A percentile compares a stretch with the other conserved stretches of the same genome.
These are phyloP conservation scores for Globodera rostochiensis DNA, from an alignment of 1,140 invertebrate species.

Conservation along the genomic window DNA sequence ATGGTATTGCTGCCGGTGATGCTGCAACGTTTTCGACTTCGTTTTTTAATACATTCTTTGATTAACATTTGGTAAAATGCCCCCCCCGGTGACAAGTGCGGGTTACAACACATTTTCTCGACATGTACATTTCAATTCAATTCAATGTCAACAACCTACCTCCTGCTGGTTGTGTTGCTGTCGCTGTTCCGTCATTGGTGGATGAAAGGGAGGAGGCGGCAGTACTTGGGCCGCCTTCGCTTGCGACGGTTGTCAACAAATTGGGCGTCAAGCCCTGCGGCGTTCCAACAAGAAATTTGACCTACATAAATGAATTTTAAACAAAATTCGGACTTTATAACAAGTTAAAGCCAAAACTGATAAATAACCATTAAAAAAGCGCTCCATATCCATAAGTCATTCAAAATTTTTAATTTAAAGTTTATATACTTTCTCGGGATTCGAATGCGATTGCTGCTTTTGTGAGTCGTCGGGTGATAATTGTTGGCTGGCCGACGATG, in stretches of 20 bases:
- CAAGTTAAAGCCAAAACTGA: too few species aligned
- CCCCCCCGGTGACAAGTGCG: not conserved
- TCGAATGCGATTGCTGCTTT: not conserved
- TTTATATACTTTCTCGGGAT: not conserved
- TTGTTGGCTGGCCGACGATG: not conserved
- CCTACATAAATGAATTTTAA: not conserved
- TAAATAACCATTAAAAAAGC: too few species aligned
- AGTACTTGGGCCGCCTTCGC: not conserved
- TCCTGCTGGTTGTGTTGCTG: constrained; percentile 1
- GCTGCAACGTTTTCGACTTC: too few species aligned
- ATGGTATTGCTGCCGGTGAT: not conserved
- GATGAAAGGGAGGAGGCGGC: not conserved
- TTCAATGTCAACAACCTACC: not conserved
- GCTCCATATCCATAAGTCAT: not conserved
- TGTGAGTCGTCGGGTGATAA: not conserved
- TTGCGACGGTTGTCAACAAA: not conserved
- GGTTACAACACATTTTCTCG: not conserved
- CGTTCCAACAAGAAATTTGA: constrained; percentile 26
- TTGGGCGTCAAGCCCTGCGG: constrained; percentile 8
- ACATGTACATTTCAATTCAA: too few species aligned
- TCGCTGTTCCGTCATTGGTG: not conserved
- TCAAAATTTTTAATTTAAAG: not conserved
- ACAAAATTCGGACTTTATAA: not conserved
- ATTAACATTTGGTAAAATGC: too few species aligned
- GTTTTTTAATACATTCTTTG: too few species aligned